Percentiles rank a stretch among this genome's conserved stretches.
Evolutionary conservation across 2,888 invertebrate species (phyloP).

Genomic region (Lobophora halterata): DNA sequence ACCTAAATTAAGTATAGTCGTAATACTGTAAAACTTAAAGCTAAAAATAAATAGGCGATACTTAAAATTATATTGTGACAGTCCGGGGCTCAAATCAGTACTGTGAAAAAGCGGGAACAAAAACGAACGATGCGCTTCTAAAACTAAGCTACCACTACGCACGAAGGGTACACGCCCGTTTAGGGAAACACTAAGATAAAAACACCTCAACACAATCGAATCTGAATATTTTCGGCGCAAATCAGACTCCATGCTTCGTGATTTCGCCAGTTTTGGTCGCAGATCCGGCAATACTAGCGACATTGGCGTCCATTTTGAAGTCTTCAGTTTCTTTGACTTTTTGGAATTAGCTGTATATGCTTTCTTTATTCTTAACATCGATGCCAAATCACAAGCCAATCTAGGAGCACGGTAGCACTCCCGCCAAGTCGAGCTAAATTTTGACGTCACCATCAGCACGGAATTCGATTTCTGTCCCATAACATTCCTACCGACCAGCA

Average conservation of each 20-base stretch:
- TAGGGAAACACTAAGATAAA: slow-evolving; percentile 13
- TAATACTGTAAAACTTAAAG: slow-evolving; percentile 46
- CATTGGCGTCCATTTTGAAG: background rate
- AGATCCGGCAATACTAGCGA: background rate
- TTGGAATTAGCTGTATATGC: too few species aligned
- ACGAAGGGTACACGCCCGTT: slow-evolving; percentile 23
- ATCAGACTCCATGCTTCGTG: background rate
- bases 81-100: slow-evolving; percentile 52
- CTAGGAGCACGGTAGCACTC: too few species aligned
- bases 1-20: slow-evolving; percentile 45
- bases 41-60: slow-evolving; percentile 49
- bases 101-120: slow-evolving; percentile 58
- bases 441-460: slow-evolving; percentile 4
- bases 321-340: slow-evolving; percentile 5
- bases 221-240: slow-evolving; percentile 11
- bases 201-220: slow-evolving; percentile 13
- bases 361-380: too few species aligned
- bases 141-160: slow-evolving; percentile 35
- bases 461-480: background rate
- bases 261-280: background rate
- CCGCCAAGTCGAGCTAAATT: too few species aligned
- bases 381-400: too few species aligned
- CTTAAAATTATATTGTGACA: slow-evolving; percentile 46
- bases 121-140: slow-evolving; percentile 51
- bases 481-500: slow-evolving; percentile 10